These are phyloP conservation scores for Harpagoxenus sublaevis DNA, from an alignment of 2,888 invertebrate genomes.

Conservation along the genomic window DNA sequence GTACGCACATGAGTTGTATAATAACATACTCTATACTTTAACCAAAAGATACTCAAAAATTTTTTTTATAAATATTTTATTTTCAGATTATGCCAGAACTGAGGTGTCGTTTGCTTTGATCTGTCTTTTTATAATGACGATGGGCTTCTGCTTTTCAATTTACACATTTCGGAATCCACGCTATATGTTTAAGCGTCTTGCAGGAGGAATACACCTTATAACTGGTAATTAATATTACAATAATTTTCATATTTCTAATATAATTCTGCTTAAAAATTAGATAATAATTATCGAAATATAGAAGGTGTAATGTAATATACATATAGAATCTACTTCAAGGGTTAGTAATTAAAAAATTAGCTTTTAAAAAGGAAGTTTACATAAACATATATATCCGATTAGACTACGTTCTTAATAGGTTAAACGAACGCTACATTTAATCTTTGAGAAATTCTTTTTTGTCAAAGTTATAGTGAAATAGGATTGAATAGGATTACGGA, in stretches of 20 bases:
- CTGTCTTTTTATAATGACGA: slow-evolving; percentile 92
- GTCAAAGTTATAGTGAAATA: too few species aligned
- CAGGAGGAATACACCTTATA: slow-evolving; percentile 94
- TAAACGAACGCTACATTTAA: too few species aligned
- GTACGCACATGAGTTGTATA: too few species aligned
- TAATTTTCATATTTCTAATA: background rate
- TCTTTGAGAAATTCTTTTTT: too few species aligned
- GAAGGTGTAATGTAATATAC: too few species aligned
- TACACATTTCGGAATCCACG: slow-evolving; percentile 95
- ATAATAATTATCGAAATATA: too few species aligned
- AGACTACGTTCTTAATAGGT: too few species aligned
- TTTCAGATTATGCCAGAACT: slow-evolving; percentile 93
- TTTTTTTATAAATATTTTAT: slow-evolving; percentile 22
- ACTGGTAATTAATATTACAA: slow-evolving; percentile 88
- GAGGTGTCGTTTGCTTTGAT: slow-evolving; percentile 95
- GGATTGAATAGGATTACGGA: too few species aligned
- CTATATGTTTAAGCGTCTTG: slow-evolving; percentile 95
- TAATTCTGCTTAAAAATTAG: background rate
- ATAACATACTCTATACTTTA: background rate
- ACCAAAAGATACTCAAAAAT: background rate
- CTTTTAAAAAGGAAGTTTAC: too few species aligned
- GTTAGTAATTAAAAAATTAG: too few species aligned
- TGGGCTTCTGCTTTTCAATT: slow-evolving; percentile 93
- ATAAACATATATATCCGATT: too few species aligned
- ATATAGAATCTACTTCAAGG: too few species aligned